Conservation (phyloP, 2,888 invertebrate species). For the Caradrina kadenii region DNA sequence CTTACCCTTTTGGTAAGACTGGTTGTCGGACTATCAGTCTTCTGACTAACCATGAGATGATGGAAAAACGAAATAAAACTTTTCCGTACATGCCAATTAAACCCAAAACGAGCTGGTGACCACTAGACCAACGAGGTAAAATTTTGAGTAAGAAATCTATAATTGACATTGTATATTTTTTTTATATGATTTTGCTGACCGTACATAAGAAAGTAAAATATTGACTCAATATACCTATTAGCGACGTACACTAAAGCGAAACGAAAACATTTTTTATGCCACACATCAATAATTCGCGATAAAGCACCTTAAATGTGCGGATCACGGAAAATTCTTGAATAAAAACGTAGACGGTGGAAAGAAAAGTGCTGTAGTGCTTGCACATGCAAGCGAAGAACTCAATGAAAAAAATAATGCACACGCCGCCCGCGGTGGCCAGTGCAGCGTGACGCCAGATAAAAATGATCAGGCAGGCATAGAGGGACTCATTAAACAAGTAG, state of each 20-base stretch:
- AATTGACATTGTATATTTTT: background rate
- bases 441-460: conserved; percentile 88
- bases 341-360: conserved; percentile 71
- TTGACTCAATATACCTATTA: conserved; percentile 80
- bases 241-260: conserved; percentile 70
- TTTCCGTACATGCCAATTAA: background rate
- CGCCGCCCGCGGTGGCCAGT: conserved; percentile 74
- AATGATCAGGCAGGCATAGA: conserved; percentile 82
- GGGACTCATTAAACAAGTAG: conserved; percentile 85
- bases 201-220: conserved; percentile 87
- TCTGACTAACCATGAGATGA: too few relatives aligned
- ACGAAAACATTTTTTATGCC: conserved; percentile 70
- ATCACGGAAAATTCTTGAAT: conserved; percentile 77
- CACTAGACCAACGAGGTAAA: background rate
- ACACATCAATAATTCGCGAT: conserved; percentile 66
- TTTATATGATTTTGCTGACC: conserved; percentile 63
- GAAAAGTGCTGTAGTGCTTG: conserved; percentile 81
- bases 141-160: background rate
- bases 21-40: too few relatives aligned
- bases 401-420: conserved; percentile 81
- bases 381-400: conserved; percentile 71
- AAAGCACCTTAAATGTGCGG: conserved; percentile 76
- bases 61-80: too few relatives aligned
- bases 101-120: background rate
- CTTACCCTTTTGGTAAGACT: too few relatives aligned